Conservation (phyloP, 1,140 invertebrate genomes). For the Belonocnema kinseyi region DNA sequence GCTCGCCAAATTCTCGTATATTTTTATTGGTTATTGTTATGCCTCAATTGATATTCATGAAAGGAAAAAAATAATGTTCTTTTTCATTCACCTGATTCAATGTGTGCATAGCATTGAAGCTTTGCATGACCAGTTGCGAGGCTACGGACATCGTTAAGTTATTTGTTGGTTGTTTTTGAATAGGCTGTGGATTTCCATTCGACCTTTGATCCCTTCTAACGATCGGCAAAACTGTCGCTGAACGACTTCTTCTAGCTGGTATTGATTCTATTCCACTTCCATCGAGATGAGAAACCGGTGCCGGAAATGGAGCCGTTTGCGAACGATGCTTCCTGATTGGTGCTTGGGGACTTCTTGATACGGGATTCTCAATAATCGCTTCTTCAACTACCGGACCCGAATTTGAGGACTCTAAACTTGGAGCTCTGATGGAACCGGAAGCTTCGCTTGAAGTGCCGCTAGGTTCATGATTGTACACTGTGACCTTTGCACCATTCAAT, state of each 20-base stretch:
- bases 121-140: conserved; percentile 66
- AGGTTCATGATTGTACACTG: conserved; percentile 2
- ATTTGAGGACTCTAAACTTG: conserved; percentile 7
- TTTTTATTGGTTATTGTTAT: no score
- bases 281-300: conserved; percentile 48
- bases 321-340: conserved; percentile 62
- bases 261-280: conserved; percentile 49
- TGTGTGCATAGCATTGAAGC: conserved; percentile 61
- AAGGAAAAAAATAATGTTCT: background rate
- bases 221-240: conserved; percentile 23
- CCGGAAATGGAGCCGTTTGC: conserved; percentile 55
- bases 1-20: no score
- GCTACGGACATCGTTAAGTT: conserved; percentile 56
- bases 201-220: background rate
- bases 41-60: background rate
- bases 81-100: conserved; percentile 52
- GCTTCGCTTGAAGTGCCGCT: conserved; percentile 23
- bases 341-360: conserved; percentile 58
- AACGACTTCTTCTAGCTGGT: conserved; percentile 45
- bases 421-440: conserved; percentile 8
- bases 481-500: background rate
- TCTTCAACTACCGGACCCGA: conserved; percentile 16
- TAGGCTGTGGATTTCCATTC: background rate
- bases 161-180: conserved; percentile 32
- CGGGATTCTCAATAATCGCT: conserved; percentile 13